Evolutionary conservation across 2,888 invertebrate genomes (phyloP), one percentile per base, ranked within the genome.

Genomic region (Synanthedon myopaeformis): DNA sequence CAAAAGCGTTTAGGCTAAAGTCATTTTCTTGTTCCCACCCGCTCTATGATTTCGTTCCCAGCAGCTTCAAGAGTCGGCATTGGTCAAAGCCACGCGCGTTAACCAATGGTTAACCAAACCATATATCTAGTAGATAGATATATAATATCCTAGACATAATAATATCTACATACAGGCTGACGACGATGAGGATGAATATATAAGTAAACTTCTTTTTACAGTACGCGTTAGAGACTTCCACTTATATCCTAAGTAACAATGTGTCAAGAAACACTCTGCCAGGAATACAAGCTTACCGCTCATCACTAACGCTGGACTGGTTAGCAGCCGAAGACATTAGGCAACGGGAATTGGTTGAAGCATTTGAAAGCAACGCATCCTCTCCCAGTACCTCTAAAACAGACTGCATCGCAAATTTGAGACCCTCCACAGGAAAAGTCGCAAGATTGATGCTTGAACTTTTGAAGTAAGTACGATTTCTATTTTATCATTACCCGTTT

Each of bases 261-360:
- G 61, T 67, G 2, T 67, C 74, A 1, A 69, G 72, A 1, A 62
- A 70, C 0, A 74, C 79, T 0, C 54, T 75, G 0, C 66, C 75
- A 3, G 79, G 77, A 0, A 67, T 83, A 53, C 75, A 72, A 0
- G 78, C 76, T 4, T 82, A 82, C 59, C 67, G 83, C 0, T 79
- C 84, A 13, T 76, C 76, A 0, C 57, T 84, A 11, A 83, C 83
- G 2, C 61, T 83, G 58, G 82, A 84, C 63, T 82, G 83, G 84
- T 52, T 82, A 55, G 74, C 75, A 0, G 80, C 79, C 1, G 82
- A 83, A 49, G 82, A 83, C 54, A 55, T 58, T 17, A 62, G 82
- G 3, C 84, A 84, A 56, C 67, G 82, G 35, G 77, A 82, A 51
- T 59, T 83, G 55, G 80, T 71, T 0, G 65, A 68, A 0, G 76